These are phyloP conservation scores for Champsocephalus esox DNA, from an alignment of 2,797 vertebrate genomes.

Conservation along the genomic window DNA sequence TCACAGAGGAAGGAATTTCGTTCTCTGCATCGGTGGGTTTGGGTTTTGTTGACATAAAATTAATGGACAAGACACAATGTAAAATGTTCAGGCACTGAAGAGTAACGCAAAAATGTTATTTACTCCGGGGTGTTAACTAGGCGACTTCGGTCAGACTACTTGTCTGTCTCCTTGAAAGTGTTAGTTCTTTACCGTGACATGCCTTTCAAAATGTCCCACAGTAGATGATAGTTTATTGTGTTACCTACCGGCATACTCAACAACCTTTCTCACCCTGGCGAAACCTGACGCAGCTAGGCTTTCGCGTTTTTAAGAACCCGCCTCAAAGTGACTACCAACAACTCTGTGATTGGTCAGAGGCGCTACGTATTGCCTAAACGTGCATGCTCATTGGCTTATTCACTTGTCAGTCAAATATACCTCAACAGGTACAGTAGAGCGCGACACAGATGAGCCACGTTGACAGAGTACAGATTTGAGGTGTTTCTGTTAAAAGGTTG, in stretches of 20 bases:
- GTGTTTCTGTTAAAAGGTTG: neutral
- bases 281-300: slow-evolving; percentile 57
- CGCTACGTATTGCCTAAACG: accelerated
- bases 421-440: neutral
- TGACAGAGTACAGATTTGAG: slow-evolving; percentile 7
- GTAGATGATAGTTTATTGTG: slow-evolving; percentile 35
- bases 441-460: slow-evolving; percentile 33
- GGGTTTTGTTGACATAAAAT: neutral
- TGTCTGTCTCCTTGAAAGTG: neutral
- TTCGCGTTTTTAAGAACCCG: slow-evolving; percentile 3
- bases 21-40: neutral
- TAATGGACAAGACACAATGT: neutral
- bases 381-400: slow-evolving; percentile 48
- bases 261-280: neutral
- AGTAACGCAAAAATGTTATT: neutral
- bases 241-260: accelerated
- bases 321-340: neutral
- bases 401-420: slow-evolving; percentile 23
- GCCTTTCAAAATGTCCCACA: slow-evolving; percentile 18
- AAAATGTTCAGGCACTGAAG: neutral
- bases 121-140: neutral
- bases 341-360: slow-evolving; percentile 56
- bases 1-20: neutral
- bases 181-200: neutral
- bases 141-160: neutral